phyloP scores from a whole-genome alignment of 2,888 invertebrate genomes.

The Hirtodrosophila alboralis region DNA sequence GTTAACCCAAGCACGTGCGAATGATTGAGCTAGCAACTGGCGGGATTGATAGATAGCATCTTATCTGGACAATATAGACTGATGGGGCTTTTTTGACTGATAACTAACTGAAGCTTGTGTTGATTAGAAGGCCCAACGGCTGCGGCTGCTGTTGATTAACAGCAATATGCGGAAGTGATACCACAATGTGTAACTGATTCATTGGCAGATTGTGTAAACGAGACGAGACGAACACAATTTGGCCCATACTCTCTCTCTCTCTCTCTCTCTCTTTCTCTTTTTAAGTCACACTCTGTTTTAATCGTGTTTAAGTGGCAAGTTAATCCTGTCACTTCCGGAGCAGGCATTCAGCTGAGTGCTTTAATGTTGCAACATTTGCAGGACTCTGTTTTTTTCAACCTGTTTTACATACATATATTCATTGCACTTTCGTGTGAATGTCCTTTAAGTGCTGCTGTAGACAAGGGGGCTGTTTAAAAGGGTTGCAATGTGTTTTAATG shows the following conservation, averaged over 20 bases:
- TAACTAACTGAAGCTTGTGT: constrained; percentile 14
- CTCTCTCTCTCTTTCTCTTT: constrained; percentile 9
- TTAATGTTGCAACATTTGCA: constrained; percentile 47
- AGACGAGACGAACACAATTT: too few relatives aligned
- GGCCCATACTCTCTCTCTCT: too few relatives aligned
- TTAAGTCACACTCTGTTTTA: constrained; percentile 36
- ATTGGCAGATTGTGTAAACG: constrained; percentile 4
- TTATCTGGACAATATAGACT: constrained; percentile 33
- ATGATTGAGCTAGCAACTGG: constrained; percentile 52
- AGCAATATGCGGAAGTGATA: constrained; percentile 41
- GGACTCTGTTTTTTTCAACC: too few relatives aligned
- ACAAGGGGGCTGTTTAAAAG: constrained; percentile 45
- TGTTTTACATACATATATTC: too few relatives aligned
- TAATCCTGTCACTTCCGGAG: constrained; percentile 71
- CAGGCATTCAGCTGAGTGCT: constrained; percentile 12
- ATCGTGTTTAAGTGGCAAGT: constrained; percentile 76
- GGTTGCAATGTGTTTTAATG: background rate
- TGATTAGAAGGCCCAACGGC: constrained; percentile 20
- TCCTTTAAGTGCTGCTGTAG: constrained; percentile 15
- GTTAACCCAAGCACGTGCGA: constrained; percentile 69
- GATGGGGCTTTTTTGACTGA: constrained; percentile 36
- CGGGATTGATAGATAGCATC: constrained; percentile 8
- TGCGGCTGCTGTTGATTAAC: constrained; percentile 26
- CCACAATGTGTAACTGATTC: constrained; percentile 29
- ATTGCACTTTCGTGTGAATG: constrained; percentile 56